Evolutionary conservation across 2,888 invertebrate genomes (phyloP).

Genomic region (Aplocera efformata): DNA sequence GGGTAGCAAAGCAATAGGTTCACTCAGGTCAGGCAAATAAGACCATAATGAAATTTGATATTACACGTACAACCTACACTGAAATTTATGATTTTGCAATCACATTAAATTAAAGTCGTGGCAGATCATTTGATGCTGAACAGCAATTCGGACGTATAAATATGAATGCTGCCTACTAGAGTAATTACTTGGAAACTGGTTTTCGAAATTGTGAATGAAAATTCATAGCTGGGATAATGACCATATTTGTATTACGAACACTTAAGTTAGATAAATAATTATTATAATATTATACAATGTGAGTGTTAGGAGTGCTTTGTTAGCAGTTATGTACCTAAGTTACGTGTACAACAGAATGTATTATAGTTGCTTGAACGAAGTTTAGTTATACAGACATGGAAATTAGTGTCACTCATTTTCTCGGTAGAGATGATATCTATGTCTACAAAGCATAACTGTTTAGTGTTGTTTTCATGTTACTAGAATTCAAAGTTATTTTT

Average conservation of each 20-base stretch:
- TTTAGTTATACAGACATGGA: too few relatives aligned
- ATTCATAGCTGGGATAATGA: background rate
- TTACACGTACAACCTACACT: conserved; percentile 19
- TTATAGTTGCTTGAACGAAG: too few relatives aligned
- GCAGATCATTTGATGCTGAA: conserved; percentile 20
- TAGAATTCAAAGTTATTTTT: too few relatives aligned
- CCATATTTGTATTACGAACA: background rate
- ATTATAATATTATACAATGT: too few relatives aligned
- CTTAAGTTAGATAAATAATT: background rate
- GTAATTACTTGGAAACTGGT: conserved; percentile 3
- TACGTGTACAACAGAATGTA: too few relatives aligned
- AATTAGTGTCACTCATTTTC: too few relatives aligned
- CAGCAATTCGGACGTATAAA: conserved; percentile 11
- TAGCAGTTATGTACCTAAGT: too few relatives aligned
- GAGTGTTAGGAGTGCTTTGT: too few relatives aligned
- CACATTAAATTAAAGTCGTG: conserved; percentile 26
- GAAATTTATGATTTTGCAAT: conserved; percentile 26
- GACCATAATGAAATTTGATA: conserved; percentile 34
- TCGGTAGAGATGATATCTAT: too few relatives aligned
- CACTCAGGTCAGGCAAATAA: conserved; percentile 32
- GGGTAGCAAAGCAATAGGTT: conserved; percentile 47
- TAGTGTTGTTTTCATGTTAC: too few relatives aligned
- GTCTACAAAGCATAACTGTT: too few relatives aligned
- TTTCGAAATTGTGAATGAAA: background rate
- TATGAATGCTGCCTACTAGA: conserved; percentile 8